phyloP scores from a whole-genome alignment of 1,140 invertebrate genomes.

The Pseudobourletiella spinata region DNA sequence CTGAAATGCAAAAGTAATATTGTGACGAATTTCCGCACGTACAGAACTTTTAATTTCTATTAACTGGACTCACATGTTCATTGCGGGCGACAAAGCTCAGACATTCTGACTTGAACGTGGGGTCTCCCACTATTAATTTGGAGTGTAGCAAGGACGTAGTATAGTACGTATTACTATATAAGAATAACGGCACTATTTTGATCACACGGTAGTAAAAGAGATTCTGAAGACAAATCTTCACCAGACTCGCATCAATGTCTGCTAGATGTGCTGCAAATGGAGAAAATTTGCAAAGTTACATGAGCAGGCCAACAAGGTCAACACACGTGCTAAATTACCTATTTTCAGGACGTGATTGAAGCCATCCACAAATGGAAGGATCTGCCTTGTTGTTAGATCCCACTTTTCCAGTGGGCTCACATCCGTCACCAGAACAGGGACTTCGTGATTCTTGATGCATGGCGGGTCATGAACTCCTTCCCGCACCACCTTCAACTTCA shows the following conservation, averaged over 20 bases:
- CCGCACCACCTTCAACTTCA: slow-evolving; percentile 36
- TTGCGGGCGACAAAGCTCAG: slow-evolving; percentile 58
- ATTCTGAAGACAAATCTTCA: slow-evolving; percentile 91
- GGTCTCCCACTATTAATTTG: slow-evolving; percentile 53
- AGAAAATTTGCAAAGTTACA: no score
- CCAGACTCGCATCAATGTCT: slow-evolving; percentile 85
- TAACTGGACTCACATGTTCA: slow-evolving; percentile 36
- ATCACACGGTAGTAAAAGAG: slow-evolving; percentile 74
- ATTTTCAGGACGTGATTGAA: slow-evolving; percentile 83
- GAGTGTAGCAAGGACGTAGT: slow-evolving; percentile 68
- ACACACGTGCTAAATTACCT: slow-evolving; percentile 22
- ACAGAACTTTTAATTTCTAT: no score
- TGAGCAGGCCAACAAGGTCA: no score
- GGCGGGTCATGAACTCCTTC: slow-evolving; percentile 52
- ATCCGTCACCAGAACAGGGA: slow-evolving; percentile 68
- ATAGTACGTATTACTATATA: slow-evolving; percentile 88
- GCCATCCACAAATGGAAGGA: slow-evolving; percentile 84
- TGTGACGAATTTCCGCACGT: no score
- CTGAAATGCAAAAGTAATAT: slow-evolving; percentile 37
- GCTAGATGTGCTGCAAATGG: slow-evolving; percentile 58
- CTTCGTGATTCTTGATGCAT: slow-evolving; percentile 78
- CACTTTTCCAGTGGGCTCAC: slow-evolving; percentile 56
- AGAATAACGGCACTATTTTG: slow-evolving; percentile 77
- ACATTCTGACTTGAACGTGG: slow-evolving; percentile 63
- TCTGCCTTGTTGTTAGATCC: slow-evolving; percentile 86